Conservation (phyloP, 2,113 vertebrate species). For the Lamprotornis superbus region DNA sequence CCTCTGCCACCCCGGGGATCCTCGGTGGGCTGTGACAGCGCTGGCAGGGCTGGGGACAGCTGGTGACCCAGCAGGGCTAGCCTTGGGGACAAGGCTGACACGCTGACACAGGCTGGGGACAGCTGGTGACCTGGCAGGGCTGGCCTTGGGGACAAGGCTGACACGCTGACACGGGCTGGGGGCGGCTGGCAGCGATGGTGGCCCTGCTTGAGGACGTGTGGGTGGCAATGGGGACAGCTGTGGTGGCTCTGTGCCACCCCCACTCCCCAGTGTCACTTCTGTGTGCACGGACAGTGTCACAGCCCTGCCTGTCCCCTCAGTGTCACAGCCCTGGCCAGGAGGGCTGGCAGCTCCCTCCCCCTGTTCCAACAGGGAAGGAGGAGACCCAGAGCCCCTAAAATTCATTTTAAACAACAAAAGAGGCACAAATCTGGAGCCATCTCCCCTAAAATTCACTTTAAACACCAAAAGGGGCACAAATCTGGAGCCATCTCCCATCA, state of each 20-base stretch:
- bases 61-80: not conserved
- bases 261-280: accelerated
- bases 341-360: not conserved
- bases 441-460: too few relatives aligned
- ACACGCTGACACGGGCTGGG: not conserved
- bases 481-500: accelerated
- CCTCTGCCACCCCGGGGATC: not conserved
- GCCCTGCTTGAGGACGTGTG: not conserved
- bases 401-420: too few relatives aligned
- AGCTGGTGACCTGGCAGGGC: not conserved
- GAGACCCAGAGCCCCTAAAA: not conserved
- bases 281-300: not conserved
- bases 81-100: not conserved
- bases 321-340: not conserved
- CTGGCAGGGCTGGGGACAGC: conserved; percentile 1
- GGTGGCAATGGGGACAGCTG: not conserved
- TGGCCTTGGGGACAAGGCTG: not conserved
- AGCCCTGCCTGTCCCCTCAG: not conserved
- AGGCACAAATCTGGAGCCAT: too few relatives aligned
- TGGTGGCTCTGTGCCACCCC: accelerated
- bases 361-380: not conserved
- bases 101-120: not conserved
- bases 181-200: not conserved
- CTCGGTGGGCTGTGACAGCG: accelerated
- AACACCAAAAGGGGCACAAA: not conserved